These are phyloP conservation scores for Imbricaverruca yamaguchii DNA, from an alignment of 2,888 invertebrate genomes.

Conservation along the genomic window DNA sequence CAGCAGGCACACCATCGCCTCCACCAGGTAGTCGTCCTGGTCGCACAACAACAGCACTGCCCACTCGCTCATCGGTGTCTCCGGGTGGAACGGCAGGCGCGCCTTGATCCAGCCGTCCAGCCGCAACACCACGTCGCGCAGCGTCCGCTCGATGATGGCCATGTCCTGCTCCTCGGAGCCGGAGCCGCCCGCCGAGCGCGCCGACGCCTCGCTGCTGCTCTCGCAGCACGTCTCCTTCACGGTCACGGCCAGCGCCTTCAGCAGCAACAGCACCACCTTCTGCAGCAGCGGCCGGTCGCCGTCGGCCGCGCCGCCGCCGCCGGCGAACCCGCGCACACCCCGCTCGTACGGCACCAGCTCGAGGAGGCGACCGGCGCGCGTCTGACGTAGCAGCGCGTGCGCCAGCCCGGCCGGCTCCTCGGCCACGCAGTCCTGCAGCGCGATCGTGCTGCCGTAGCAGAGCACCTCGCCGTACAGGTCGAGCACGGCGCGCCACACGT, in stretches of 20 bases:
- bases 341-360: conserved; percentile 46
- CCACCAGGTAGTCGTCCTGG: conserved; percentile 83
- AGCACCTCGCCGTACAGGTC: conserved; percentile 81
- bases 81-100: conserved; percentile 74
- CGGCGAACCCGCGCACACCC: conserved; percentile 26
- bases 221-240: conserved; percentile 83
- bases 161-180: conserved; percentile 67
- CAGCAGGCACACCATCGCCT: conserved; percentile 83
- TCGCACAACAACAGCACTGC: conserved; percentile 79
- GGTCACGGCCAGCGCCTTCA: conserved; percentile 81
- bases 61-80: conserved; percentile 78
- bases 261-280: conserved; percentile 73
- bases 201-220: conserved; percentile 56
- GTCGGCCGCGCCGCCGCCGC: conserved; percentile 37
- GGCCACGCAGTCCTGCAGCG: conserved; percentile 75
- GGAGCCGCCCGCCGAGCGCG: conserved; percentile 57
- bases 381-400: conserved; percentile 74
- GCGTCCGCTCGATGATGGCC: conserved; percentile 77
- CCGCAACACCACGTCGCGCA: conserved; percentile 64
- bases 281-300: conserved; percentile 73
- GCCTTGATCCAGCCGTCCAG: conserved; percentile 73
- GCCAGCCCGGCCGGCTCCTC: conserved; percentile 82
- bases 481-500: conserved; percentile 75
- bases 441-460: conserved; percentile 83
- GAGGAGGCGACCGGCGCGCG: conserved; percentile 71